Conservation (phyloP, 2,888 invertebrate species). For the Harpagoxenus sublaevis region DNA sequence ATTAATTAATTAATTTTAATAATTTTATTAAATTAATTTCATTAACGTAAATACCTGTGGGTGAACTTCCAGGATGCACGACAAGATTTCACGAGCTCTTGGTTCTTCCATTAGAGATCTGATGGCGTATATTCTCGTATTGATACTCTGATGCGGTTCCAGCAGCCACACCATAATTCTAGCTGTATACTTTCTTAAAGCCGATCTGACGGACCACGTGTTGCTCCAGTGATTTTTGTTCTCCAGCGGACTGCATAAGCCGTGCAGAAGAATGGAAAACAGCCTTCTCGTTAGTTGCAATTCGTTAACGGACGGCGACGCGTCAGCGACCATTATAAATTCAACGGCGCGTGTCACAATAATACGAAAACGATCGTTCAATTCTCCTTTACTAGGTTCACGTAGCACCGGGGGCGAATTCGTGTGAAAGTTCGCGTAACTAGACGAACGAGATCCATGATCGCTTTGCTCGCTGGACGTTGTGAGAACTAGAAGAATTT, state of each 20-base stretch:
- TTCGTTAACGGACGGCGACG: constrained; percentile 81
- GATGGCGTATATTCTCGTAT: constrained; percentile 86
- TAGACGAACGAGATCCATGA: constrained; percentile 83
- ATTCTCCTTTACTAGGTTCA: constrained; percentile 85
- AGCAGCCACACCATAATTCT: constrained; percentile 87
- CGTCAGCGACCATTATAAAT: constrained; percentile 86
- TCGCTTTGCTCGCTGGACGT: constrained; percentile 85
- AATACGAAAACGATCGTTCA: constrained; percentile 87
- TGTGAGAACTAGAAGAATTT: constrained; percentile 78
- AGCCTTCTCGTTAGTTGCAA: constrained; percentile 87
- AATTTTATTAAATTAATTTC: not conserved
- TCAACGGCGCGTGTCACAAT: constrained; percentile 87
- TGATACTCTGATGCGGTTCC: constrained; percentile 86
- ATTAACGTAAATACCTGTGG: constrained; percentile 82
- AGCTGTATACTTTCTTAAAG: constrained; percentile 85
- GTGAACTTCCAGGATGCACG: constrained; percentile 85
- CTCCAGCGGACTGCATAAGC: constrained; percentile 83
- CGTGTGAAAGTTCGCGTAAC: constrained; percentile 80
- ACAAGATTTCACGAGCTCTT: constrained; percentile 85
- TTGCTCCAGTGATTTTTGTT: constrained; percentile 82
- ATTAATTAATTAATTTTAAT: not conserved
- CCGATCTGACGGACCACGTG: constrained; percentile 83
- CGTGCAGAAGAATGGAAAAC: constrained; percentile 87
- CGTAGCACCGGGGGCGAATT: constrained; percentile 71
- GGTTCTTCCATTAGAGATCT: constrained; percentile 86